Conservation (phyloP, 64 coral and sea anemone genomes). For the Actinia equina region DNA sequence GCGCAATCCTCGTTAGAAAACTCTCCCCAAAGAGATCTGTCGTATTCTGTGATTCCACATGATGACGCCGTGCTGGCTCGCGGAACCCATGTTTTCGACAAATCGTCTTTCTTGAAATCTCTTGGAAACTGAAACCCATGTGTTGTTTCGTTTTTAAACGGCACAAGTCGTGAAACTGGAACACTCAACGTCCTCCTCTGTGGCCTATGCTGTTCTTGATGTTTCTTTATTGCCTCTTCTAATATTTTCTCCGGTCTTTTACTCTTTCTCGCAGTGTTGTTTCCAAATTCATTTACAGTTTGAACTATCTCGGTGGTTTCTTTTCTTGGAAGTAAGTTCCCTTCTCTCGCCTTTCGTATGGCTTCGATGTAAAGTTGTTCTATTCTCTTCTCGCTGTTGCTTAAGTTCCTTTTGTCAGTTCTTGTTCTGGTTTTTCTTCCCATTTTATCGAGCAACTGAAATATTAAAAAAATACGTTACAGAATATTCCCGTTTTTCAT, state of each 20-base stretch:
- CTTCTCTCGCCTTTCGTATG: neutral
- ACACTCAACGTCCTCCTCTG: neutral
- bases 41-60: neutral
- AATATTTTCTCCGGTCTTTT: neutral
- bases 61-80: neutral
- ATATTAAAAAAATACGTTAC: too few relatives aligned
- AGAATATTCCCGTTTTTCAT: too few relatives aligned
- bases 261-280: neutral
- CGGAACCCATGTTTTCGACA: neutral
- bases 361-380: conserved; percentile 8
- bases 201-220: neutral
- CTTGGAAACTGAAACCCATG: neutral
- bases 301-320: neutral
- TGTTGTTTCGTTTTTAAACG: conserved; percentile 5
- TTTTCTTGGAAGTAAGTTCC: neutral
- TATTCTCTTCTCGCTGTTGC: conserved; percentile 20
- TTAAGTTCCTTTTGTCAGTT: neutral
- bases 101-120: neutral
- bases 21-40: neutral
- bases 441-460: neutral
- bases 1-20: neutral
- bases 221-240: conserved; percentile 19
- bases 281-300: neutral
- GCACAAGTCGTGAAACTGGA: neutral
- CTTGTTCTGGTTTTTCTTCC: neutral